Conservation (phyloP, 92 coral and sea anemone species). For the Ricordea florida region DNA sequence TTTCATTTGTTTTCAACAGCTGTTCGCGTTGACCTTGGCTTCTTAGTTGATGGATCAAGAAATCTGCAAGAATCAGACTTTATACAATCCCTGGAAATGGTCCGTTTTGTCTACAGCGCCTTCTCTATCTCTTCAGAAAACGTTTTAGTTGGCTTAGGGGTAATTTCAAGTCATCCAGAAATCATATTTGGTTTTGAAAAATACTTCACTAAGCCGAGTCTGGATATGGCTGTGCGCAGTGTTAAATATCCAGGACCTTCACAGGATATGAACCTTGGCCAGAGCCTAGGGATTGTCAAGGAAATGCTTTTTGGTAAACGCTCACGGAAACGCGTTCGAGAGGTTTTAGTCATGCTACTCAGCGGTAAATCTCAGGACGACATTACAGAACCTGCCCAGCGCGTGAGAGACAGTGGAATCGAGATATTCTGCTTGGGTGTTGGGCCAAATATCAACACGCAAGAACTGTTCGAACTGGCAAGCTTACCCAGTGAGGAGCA, state of each 20-base stretch:
- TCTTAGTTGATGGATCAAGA: slow-evolving; percentile 83
- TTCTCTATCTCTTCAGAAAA: slow-evolving; percentile 74
- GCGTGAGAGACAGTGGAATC: slow-evolving; percentile 64
- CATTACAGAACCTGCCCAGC: slow-evolving; percentile 52
- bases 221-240: slow-evolving; percentile 68
- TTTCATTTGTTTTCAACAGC: slow-evolving; percentile 19
- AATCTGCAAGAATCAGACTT: slow-evolving; percentile 71
- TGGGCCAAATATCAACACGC: slow-evolving; percentile 27
- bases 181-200: slow-evolving; percentile 76
- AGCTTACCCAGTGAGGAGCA: slow-evolving; percentile 60
- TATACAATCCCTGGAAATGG: slow-evolving; percentile 62
- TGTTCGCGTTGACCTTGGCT: slow-evolving; percentile 88
- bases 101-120: slow-evolving; percentile 79
- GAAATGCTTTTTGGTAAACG: slow-evolving; percentile 67
- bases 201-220: slow-evolving; percentile 62
- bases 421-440: slow-evolving; percentile 71
- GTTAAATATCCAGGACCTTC: slow-evolving; percentile 67
- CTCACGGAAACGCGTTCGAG: slow-evolving; percentile 59
- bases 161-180: slow-evolving; percentile 65
- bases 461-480: slow-evolving; percentile 45
- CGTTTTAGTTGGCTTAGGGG: slow-evolving; percentile 73
- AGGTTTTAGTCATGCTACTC: slow-evolving; percentile 65
- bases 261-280: slow-evolving; percentile 64
- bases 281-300: slow-evolving; percentile 61
- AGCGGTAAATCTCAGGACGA: slow-evolving; percentile 74